Percentiles rank a stretch among this genome's conserved stretches.
phyloP scores from a whole-genome alignment of 35 echinoderm and acorn worm genomes.

The Holothuria glaberrima region DNA sequence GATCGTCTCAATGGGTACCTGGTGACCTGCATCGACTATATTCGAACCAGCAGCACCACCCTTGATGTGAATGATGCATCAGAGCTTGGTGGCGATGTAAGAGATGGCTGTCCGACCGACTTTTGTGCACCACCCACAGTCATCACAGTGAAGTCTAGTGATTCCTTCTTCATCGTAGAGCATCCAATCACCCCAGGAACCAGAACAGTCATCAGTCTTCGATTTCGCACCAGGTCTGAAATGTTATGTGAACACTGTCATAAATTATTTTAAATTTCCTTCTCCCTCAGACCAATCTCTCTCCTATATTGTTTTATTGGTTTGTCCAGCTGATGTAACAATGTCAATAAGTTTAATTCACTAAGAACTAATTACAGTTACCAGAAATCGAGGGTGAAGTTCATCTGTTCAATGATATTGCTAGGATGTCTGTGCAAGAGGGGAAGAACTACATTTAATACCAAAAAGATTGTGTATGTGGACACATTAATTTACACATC shows the following conservation, averaged over 20 bases:
- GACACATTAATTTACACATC: too few species aligned
- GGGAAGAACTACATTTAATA: too few species aligned
- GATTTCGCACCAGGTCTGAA: constrained; percentile 81
- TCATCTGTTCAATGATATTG: not conserved
- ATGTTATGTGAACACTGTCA: too few species aligned
- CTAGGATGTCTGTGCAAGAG: too few species aligned
- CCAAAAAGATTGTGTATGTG: too few species aligned
- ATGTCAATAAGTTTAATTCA: too few species aligned
- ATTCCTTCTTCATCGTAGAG: constrained; percentile 71
- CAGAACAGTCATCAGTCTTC: constrained; percentile 80
- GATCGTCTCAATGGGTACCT: constrained; percentile 97
- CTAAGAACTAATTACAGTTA: too few species aligned
- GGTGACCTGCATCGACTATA: constrained; percentile 90
- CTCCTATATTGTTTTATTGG: too few species aligned
- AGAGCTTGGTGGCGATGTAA: constrained; percentile 74
- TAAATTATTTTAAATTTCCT: too few species aligned
- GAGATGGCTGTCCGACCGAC: constrained; percentile 79
- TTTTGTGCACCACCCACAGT: constrained; percentile 94
- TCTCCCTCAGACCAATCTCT: too few species aligned
- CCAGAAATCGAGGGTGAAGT: too few species aligned
- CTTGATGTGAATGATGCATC: constrained; percentile 72
- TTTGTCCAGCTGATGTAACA: too few species aligned
- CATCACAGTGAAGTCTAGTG: constrained; percentile 70
- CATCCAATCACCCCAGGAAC: constrained; percentile 78
- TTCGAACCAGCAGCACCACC: constrained; percentile 55